Percentiles rank a stretch among this genome's conserved stretches.
Conservation (phyloP, 1,140 invertebrate species). For the Meloidogyne floridensis region DNA sequence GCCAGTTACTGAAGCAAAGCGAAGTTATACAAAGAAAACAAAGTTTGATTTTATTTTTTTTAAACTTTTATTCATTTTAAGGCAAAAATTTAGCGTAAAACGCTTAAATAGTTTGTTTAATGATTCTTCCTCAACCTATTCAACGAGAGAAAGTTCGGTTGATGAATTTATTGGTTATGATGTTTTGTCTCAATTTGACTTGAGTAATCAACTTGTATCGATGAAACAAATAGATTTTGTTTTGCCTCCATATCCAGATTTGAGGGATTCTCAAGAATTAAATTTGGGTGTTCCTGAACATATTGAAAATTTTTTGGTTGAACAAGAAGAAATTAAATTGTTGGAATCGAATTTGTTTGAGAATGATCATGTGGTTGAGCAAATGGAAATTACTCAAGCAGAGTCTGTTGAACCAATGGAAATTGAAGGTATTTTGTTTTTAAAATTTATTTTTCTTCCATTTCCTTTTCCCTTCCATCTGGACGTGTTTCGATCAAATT, state of each 20-base stretch:
- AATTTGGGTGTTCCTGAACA: not conserved
- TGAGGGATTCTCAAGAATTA: not conserved
- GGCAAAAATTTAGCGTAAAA: not conserved
- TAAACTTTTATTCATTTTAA: not conserved
- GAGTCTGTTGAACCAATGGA: not conserved
- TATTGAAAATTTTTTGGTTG: conserved; percentile 19
- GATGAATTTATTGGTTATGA: conserved; percentile 2
- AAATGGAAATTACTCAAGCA: not conserved
- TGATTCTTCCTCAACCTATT: not conserved
- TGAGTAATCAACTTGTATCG: not conserved
- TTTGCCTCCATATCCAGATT: not conserved
- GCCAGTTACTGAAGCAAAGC: not conserved
- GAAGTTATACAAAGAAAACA: not conserved
- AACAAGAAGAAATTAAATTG: conserved; percentile 30
- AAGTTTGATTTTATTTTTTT: not conserved
- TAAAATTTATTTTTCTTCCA: too few relatives aligned
- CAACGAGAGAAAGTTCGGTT: conserved; percentile 6
- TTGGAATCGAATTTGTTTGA: conserved; percentile 12
- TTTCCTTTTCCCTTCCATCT: too few relatives aligned
- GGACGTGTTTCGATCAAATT: too few relatives aligned
- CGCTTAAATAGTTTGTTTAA: not conserved
- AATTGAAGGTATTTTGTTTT: conserved; percentile 6
- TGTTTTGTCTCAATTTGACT: conserved; percentile 13
- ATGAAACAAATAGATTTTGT: conserved; percentile 12
- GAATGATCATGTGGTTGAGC: not conserved